These are phyloP conservation scores for Drosophila mojavensis DNA, from an alignment of 1,140 invertebrate genomes.

Conservation along the genomic window DNA sequence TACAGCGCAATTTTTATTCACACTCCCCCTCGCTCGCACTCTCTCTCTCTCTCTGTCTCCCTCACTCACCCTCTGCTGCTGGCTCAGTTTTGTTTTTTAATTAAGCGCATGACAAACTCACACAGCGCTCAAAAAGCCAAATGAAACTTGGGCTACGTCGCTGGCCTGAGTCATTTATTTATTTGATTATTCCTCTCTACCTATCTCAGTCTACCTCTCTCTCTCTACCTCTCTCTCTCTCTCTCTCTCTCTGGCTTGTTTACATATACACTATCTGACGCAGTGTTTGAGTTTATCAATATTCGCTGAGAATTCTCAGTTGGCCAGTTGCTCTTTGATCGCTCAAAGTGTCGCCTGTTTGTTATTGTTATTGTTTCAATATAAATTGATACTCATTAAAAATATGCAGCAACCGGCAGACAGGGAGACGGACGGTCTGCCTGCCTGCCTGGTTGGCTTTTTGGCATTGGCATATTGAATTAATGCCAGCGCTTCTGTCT, in stretches of 20 bases:
- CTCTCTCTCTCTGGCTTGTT: background rate
- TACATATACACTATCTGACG: conserved; percentile 39
- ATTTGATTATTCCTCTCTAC: background rate
- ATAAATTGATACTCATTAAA: conserved; percentile 64
- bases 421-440: background rate
- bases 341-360: conserved; percentile 17
- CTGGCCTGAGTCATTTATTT: conserved; percentile 39
- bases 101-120: conserved; percentile 47
- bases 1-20: conserved; percentile 54
- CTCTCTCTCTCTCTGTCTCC: conserved; percentile 13
- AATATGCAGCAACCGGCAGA: conserved; percentile 11
- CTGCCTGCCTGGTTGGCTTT: conserved; percentile 21
- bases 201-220: background rate
- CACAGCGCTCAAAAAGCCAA: conserved; percentile 21
- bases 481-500: conserved; percentile 45
- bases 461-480: conserved; percentile 64
- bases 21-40: background rate
- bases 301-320: conserved; percentile 19
- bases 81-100: conserved; percentile 39
- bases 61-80: conserved; percentile 2
- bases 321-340: background rate
- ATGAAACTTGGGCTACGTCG: conserved; percentile 9
- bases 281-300: conserved; percentile 1
- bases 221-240: background rate
- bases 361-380: conserved; percentile 47